Percentiles rank a stretch among this genome's conserved stretches.
These are phyloP conservation scores for Julus scanicus DNA, from an alignment of 2,888 invertebrate genomes.

Conservation along the genomic window DNA sequence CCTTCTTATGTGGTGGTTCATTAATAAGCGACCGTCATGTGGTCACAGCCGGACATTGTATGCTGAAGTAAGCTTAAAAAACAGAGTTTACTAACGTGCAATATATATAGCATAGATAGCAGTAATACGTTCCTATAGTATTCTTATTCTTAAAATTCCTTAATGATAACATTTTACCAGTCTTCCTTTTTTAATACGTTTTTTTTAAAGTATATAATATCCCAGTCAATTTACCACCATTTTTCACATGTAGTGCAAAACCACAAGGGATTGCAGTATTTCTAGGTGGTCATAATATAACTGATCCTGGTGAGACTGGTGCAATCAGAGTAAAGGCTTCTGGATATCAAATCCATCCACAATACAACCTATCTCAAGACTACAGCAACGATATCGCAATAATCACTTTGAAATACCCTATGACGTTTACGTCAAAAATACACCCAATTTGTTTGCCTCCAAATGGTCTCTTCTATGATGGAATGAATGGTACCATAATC, in stretches of 20 bases:
- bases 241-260: background rate
- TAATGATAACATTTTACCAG: no score
- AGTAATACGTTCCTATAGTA: no score
- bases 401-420: conserved; percentile 80
- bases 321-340: conserved; percentile 78
- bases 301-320: conserved; percentile 77
- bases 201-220: no score
- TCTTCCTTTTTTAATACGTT: no score
- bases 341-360: conserved; percentile 45
- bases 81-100: no score
- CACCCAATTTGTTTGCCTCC: conserved; percentile 83
- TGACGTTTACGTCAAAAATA: conserved; percentile 77
- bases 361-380: conserved; percentile 28
- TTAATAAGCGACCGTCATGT: conserved; percentile 51
- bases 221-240: background rate
- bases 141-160: no score
- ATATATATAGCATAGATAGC: no score
- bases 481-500: background rate
- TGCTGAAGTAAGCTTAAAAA: conserved; percentile 33
- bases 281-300: conserved; percentile 86
- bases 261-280: conserved; percentile 69
- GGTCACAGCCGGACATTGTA: conserved; percentile 51
- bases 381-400: conserved; percentile 84
- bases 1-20: conserved; percentile 50
- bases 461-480: background rate